phyloP scores from a whole-genome alignment of 2,888 invertebrate genomes.

The Papilio elwesi region DNA sequence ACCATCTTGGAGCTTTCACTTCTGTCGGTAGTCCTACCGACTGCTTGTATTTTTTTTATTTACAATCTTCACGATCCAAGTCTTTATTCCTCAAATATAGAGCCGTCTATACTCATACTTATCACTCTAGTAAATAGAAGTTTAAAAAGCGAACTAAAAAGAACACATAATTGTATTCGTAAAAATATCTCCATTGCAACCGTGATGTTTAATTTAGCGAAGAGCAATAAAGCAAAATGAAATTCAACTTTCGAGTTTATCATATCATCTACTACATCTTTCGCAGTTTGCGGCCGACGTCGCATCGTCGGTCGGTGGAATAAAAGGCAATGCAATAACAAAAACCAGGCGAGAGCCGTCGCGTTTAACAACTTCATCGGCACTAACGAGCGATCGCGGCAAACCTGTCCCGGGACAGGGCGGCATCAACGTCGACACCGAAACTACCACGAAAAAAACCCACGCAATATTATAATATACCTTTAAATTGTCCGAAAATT shows the following conservation, averaged over 20 bases:
- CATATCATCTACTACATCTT: conserved; percentile 24
- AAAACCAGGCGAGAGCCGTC: conserved; percentile 69
- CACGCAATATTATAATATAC: conserved; percentile 34
- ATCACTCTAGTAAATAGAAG: too few relatives aligned
- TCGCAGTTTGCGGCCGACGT: conserved; percentile 34
- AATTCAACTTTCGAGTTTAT: conserved; percentile 1
- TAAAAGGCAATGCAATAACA: conserved; percentile 52
- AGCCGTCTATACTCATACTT: too few relatives aligned
- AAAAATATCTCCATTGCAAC: not conserved
- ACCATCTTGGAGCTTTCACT: too few relatives aligned
- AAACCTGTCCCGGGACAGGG: conserved; percentile 59
- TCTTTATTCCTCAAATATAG: too few relatives aligned
- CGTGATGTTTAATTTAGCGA: not conserved
- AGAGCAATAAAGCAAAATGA: not conserved
- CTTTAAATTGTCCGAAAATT: conserved; percentile 29
- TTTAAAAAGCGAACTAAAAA: not conserved
- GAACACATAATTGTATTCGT: not conserved
- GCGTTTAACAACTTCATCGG: conserved; percentile 80
- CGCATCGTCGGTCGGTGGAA: conserved; percentile 47
- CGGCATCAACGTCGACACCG: conserved; percentile 50
- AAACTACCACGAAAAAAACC: conserved; percentile 41
- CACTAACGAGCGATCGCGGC: conserved; percentile 66
- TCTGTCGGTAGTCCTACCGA: too few relatives aligned
- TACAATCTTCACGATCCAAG: too few relatives aligned
- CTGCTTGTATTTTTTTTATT: too few relatives aligned